Conservation (phyloP, 2,888 invertebrate species). For the Tenthredo scrophulariae region DNA sequence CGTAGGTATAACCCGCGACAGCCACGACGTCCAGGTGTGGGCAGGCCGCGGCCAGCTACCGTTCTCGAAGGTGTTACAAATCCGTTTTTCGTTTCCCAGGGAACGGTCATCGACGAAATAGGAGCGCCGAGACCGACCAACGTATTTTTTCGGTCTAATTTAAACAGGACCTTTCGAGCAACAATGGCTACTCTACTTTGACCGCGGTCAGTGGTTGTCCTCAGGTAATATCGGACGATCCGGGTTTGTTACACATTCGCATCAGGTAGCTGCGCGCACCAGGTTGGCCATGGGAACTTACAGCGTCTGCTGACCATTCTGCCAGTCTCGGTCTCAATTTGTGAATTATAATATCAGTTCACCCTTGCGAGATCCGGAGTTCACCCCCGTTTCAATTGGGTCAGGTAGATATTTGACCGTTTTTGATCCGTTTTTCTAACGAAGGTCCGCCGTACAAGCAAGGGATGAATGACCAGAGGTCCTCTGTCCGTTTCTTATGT, state of each 20-base stretch:
- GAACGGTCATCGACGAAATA: constrained; percentile 43
- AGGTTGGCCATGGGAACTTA: constrained; percentile 69
- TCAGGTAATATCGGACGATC: constrained; percentile 65
- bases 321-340: constrained; percentile 58
- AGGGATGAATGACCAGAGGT: constrained; percentile 55
- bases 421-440: constrained; percentile 47
- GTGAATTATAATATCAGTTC: constrained; percentile 63
- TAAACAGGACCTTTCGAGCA: constrained; percentile 69
- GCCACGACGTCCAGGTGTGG: constrained; percentile 39
- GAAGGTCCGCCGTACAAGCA: constrained; percentile 41
- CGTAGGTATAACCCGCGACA: constrained; percentile 3
- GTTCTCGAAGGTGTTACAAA: constrained; percentile 28
- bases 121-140: constrained; percentile 59
- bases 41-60: neutral
- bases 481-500: constrained; percentile 33
- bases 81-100: constrained; percentile 35
- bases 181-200: constrained; percentile 48
- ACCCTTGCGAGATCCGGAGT: constrained; percentile 32
- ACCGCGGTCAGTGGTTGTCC: constrained; percentile 63
- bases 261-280: constrained; percentile 47
- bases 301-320: constrained; percentile 66
- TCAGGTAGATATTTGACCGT: constrained; percentile 49
- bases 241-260: constrained; percentile 53
- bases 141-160: constrained; percentile 75
- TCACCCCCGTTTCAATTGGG: constrained; percentile 53